Percentiles rank a stretch among this genome's conserved stretches.
phyloP scores from a whole-genome alignment of 2,113 vertebrate genomes.

The Morone chrysops region DNA sequence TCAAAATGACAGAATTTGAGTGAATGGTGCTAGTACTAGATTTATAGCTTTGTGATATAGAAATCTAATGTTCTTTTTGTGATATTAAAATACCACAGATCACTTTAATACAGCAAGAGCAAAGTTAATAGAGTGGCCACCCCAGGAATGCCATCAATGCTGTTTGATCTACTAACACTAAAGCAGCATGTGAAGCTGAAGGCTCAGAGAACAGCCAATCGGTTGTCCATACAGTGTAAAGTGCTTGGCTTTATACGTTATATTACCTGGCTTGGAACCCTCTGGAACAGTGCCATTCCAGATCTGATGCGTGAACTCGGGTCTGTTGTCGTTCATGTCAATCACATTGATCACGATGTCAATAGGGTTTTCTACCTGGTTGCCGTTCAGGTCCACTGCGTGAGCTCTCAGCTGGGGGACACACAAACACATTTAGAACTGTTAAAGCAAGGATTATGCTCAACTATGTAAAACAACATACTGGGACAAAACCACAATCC shows the following conservation, averaged over 20 bases:
- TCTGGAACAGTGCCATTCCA: slow-evolving; percentile 97
- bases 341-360: slow-evolving; percentile 99
- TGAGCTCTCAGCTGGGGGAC: slow-evolving; percentile 93
- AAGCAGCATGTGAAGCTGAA: background rate
- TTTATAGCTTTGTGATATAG: background rate
- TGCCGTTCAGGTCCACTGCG: slow-evolving; percentile 98
- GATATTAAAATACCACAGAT: slow-evolving; percentile 14
- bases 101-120: background rate
- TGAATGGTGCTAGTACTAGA: background rate
- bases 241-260: background rate
- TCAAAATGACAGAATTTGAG: slow-evolving; percentile 12
- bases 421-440: slow-evolving; percentile 61
- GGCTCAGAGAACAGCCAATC: slow-evolving; percentile 21
- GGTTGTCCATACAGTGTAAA: slow-evolving; percentile 24
- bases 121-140: slow-evolving; percentile 37
- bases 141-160: slow-evolving; percentile 33
- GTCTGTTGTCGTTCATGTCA: slow-evolving; percentile 99
- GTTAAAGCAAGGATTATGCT: slow-evolving; percentile 15
- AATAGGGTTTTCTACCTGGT: slow-evolving; percentile 98
- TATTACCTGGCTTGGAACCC: slow-evolving; percentile 96
- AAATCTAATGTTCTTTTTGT: background rate
- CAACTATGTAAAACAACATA: slow-evolving; percentile 13
- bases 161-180: slow-evolving; percentile 26
- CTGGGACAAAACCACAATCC: background rate
- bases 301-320: slow-evolving; percentile 95